Base-by-base conservation (phyloP, 2,113 vertebrate genomes). In the Leptodactylus fuscus region DNA sequence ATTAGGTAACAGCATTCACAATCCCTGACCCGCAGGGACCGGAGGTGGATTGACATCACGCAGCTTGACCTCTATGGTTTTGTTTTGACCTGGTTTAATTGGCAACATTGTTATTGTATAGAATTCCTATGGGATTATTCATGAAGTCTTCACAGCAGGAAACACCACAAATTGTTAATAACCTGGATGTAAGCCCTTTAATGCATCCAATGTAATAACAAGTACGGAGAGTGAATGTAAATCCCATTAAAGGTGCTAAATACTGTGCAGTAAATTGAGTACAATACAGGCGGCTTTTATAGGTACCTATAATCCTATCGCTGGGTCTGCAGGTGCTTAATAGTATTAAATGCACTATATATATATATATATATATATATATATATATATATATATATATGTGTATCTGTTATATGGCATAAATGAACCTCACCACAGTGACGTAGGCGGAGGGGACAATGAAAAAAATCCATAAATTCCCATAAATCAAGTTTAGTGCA, bases 81-180 rank as follows among this genome's bases (percentile, higher is more conserved):
- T 46, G 27, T 36, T 58, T 27, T 77, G 41, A 85, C 82, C 73
- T 48, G 11, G 13, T 49, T n/a, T 69, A 85, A 85, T 85, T 78
- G 71, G 82, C 41, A 24, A 36, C 15, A 32, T 46, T 58, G 55
- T 34, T 38, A 29, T 73, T 36, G 32, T 34, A 49, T 51, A 77
- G 36, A 85, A 49, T 75, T 65, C 73, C 73, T 65, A 24, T 41
- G 44, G 55, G 58, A 24, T 77, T 85, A 77, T 85, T 67, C 74
- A 65, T 38, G 38, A 49, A 36, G 15, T 48, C 29, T 73, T 84
- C 82, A 67, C 73, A 49, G 48, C 27, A 67, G 73, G 73, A 74
- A 58, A 83, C 32, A 27, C 20, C 7, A 29, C 73, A 49, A 24
- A 65, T 44, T 51, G 20, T 34, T 51, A 46, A 51, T 49, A 77